phyloP scores from a whole-genome alignment of 2,888 invertebrate genomes.

The Apoderus coryli region DNA sequence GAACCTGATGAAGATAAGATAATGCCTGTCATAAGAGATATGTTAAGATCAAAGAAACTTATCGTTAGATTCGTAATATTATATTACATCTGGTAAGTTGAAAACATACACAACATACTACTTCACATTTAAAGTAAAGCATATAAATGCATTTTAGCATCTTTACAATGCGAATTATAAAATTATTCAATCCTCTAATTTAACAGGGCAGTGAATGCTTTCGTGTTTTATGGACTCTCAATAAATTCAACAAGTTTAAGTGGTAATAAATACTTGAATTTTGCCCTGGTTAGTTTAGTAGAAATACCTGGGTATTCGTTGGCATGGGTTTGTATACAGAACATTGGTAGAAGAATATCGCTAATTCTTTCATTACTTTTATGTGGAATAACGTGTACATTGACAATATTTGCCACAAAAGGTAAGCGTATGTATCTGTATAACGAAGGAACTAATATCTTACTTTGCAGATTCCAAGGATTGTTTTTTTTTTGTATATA shows the following conservation, averaged over 20 bases:
- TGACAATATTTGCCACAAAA: conserved; percentile 38
- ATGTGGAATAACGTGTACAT: conserved; percentile 38
- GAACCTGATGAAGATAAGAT: conserved; percentile 26
- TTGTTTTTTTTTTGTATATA: too few species aligned
- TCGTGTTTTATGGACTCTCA: conserved; percentile 54
- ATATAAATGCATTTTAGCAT: too few species aligned
- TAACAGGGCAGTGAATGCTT: conserved; percentile 44
- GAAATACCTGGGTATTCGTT: conserved; percentile 45
- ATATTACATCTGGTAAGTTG: conserved; percentile 35
- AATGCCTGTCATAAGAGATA: conserved; percentile 31
- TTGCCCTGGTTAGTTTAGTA: conserved; percentile 43
- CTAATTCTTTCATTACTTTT: conserved; percentile 31
- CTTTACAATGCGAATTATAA: too few species aligned
- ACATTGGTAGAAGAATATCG: conserved; percentile 37
- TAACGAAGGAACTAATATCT: too few species aligned
- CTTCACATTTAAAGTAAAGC: too few species aligned
- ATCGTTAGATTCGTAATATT: conserved; percentile 33
- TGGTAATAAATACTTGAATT: conserved; percentile 54
- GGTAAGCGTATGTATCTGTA: too few species aligned
- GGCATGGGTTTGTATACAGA: conserved; percentile 37
- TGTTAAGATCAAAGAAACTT: conserved; percentile 34
- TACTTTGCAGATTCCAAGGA: too few species aligned
- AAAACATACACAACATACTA: background rate
- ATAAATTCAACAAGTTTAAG: conserved; percentile 49
- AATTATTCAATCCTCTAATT: conserved; percentile 15